Evolutionary conservation across 2,113 vertebrate genomes (phyloP).

Genomic region (Acanthisitta chloris): DNA sequence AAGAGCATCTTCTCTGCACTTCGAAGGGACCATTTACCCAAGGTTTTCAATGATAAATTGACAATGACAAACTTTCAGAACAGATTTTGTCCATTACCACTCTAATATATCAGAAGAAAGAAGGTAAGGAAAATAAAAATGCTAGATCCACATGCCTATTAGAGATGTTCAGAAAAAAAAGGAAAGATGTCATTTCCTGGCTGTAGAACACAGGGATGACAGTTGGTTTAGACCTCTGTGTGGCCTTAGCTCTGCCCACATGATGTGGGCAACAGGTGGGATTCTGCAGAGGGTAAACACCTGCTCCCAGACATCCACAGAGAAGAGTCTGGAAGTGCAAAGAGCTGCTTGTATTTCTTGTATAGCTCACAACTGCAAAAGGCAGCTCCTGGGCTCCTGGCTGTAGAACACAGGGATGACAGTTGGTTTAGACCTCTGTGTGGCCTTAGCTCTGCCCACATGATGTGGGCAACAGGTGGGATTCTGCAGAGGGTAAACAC

Average conservation of each 20-base stretch:
- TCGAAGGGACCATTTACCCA: neutral
- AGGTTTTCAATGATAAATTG: neutral
- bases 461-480: neutral
- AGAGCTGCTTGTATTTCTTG: neutral
- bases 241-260: fast-evolving
- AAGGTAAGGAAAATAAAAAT: neutral
- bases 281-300: neutral
- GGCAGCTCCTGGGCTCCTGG: neutral
- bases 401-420: neutral
- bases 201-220: neutral
- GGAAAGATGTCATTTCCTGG: neutral
- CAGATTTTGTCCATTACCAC: neutral
- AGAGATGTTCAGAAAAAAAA: neutral
- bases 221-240: neutral
- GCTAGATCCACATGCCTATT: neutral
- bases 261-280: neutral
- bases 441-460: fast-evolving
- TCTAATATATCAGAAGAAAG: neutral
- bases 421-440: neutral
- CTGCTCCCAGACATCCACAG: neutral
- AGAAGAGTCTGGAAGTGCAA: neutral
- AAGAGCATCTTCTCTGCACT: neutral
- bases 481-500: neutral
- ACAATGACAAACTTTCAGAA: neutral
- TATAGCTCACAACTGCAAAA: fast-evolving